Percentiles rank a stretch among this genome's conserved stretches.
These are phyloP conservation scores for Chydorus sphaericus DNA, from an alignment of 2,888 invertebrate genomes.

Conservation along the genomic window DNA sequence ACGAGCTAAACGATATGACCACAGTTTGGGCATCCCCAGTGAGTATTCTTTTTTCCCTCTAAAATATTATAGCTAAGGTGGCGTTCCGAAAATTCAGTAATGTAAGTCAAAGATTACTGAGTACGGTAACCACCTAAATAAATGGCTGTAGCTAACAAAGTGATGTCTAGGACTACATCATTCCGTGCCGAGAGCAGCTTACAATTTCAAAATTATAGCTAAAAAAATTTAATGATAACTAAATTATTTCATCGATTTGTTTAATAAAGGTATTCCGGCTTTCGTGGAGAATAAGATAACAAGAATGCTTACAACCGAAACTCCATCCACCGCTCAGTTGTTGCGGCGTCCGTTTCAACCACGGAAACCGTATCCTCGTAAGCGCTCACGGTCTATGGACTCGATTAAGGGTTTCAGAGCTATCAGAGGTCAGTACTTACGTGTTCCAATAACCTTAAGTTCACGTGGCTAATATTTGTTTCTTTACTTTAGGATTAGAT, in stretches of 20 bases:
- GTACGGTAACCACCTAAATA: background rate
- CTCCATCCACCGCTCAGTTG: background rate
- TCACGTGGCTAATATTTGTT: slow-evolving; percentile 18
- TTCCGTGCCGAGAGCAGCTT: slow-evolving; percentile 10
- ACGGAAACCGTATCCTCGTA: slow-evolving; percentile 11
- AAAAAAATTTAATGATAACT: background rate
- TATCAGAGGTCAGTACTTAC: slow-evolving; percentile 1
- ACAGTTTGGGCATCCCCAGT: slow-evolving; percentile 8
- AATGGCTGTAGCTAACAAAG: slow-evolving; percentile 3
- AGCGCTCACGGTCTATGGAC: slow-evolving; percentile 25
- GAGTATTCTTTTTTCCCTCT: background rate
- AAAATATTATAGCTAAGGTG: background rate
- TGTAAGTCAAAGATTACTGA: background rate
- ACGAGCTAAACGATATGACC: slow-evolving; percentile 3
- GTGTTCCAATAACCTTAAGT: slow-evolving; percentile 10
- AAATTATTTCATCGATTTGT: slow-evolving; percentile 18
- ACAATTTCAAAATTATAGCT: background rate
- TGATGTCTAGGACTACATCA: background rate
- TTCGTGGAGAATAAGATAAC: slow-evolving; percentile 21
- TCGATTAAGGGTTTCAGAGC: slow-evolving; percentile 22
- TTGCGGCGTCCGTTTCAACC: slow-evolving; percentile 5
- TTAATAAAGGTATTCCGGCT: slow-evolving; percentile 20
- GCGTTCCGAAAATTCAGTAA: background rate
- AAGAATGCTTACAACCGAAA: slow-evolving; percentile 18
- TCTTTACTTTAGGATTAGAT: slow-evolving; percentile 12